phyloP scores from a whole-genome alignment of 1,140 invertebrate species.

The Tetragnatha versicolor region DNA sequence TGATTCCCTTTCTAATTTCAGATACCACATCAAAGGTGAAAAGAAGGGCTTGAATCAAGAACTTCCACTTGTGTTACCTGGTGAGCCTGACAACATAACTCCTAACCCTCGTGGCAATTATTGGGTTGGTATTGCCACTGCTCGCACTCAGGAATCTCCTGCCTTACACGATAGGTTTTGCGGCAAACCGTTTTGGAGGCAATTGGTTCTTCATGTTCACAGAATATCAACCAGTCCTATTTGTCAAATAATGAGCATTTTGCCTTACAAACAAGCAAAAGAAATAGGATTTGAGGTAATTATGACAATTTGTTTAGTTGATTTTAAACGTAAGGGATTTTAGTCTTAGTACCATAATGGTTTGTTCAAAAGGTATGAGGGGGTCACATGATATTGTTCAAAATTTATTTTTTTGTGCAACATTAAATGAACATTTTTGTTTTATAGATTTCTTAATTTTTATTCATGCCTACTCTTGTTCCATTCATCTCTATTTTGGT shows the following conservation, averaged over 20 bases:
- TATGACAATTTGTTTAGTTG: no score
- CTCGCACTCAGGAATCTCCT: conserved; percentile 60
- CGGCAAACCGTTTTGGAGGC: conserved; percentile 62
- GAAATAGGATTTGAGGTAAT: conserved; percentile 44
- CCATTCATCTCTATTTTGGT: no score
- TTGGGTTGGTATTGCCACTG: conserved; percentile 70
- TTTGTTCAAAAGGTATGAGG: no score
- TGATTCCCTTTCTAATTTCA: conserved; percentile 64
- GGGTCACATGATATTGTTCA: no score
- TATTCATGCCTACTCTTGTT: no score
- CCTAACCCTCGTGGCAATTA: conserved; percentile 73
- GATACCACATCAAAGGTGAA: conserved; percentile 77
- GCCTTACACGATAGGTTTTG: conserved; percentile 61
- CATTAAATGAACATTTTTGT: no score
- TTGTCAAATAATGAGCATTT: background rate
- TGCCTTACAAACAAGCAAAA: conserved; percentile 32
- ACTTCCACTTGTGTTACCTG: conserved; percentile 80
- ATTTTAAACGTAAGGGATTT: no score
- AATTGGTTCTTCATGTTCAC: conserved; percentile 58
- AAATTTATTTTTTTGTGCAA: no score
- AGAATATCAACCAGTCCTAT: conserved; percentile 20
- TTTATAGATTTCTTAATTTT: no score
- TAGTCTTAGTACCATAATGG: no score
- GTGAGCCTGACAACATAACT: conserved; percentile 81
- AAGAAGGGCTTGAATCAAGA: conserved; percentile 75